phyloP scores from a whole-genome alignment of 2,113 vertebrate species.

The Callithrix jacchus region DNA sequence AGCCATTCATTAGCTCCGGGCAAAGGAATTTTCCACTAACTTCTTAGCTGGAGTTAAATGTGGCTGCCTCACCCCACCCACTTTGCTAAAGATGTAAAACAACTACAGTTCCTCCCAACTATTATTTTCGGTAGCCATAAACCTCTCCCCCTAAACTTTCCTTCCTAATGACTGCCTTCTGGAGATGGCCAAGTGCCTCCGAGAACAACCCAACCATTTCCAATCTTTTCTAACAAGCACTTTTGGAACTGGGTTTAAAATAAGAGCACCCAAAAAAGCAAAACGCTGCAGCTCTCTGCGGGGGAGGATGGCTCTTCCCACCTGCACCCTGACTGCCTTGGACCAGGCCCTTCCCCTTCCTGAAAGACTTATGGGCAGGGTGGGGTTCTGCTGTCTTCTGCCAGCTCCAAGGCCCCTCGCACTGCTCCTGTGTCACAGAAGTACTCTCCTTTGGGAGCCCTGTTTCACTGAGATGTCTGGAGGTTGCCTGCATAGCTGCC shows the following conservation, averaged over 20 bases:
- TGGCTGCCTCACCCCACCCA: slow-evolving; percentile 77
- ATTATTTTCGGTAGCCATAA: slow-evolving; percentile 71
- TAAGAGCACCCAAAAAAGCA: neutral
- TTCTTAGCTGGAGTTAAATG: slow-evolving; percentile 69
- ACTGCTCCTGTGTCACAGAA: neutral
- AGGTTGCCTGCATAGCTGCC: neutral
- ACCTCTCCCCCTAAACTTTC: neutral
- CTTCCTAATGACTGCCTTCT: slow-evolving; percentile 62
- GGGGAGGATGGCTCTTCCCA: neutral
- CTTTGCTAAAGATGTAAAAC: slow-evolving; percentile 59
- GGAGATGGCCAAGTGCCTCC: slow-evolving; percentile 55
- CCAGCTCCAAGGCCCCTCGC: slow-evolving; percentile 24
- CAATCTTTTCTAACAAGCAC: neutral
- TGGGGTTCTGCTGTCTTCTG: neutral
- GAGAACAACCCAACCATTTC: neutral
- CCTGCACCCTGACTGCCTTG: neutral
- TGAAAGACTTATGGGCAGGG: slow-evolving; percentile 41
- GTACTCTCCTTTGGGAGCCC: fast-evolving
- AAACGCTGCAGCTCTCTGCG: fast-evolving
- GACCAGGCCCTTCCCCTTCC: neutral
- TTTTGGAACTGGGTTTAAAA: neutral
- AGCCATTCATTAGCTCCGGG: slow-evolving; percentile 70
- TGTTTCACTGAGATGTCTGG: fast-evolving
- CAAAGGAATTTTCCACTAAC: slow-evolving; percentile 81
- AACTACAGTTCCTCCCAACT: slow-evolving; percentile 57